Conservation (phyloP, 2,888 invertebrate genomes). For the Chrysina gloriosa region DNA sequence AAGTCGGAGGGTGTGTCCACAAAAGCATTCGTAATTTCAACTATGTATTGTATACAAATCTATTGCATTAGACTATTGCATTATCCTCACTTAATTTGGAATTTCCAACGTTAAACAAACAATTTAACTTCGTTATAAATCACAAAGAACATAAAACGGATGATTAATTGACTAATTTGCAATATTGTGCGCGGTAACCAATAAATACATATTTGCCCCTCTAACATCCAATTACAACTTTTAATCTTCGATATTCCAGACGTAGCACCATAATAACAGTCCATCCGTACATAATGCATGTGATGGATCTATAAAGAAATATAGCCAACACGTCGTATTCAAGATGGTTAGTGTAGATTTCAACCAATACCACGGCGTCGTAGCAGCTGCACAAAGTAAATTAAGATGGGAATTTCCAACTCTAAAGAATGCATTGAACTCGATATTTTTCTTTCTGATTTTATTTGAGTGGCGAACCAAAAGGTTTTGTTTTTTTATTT, state of each 20-base stretch:
- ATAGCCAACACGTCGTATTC: background rate
- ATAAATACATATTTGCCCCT: too few relatives aligned
- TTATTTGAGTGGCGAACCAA: background rate
- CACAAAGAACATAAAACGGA: too few relatives aligned
- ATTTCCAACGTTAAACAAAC: too few relatives aligned
- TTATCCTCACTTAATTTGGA: too few relatives aligned
- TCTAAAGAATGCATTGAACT: conserved; percentile 29
- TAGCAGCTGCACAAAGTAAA: conserved; percentile 16
- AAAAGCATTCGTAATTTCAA: too few relatives aligned
- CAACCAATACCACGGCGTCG: background rate
- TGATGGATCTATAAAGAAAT: background rate
- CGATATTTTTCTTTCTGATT: conserved; percentile 10
- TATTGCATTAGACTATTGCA: too few relatives aligned
- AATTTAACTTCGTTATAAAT: too few relatives aligned
- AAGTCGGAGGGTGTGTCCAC: too few relatives aligned
- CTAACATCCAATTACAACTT: too few relatives aligned
- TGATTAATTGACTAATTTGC: too few relatives aligned
- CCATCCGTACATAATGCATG: background rate
- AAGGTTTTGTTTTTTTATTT: background rate
- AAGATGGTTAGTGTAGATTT: conserved; percentile 20
- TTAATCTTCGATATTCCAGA: background rate
- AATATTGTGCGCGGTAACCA: too few relatives aligned
- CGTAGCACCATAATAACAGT: background rate
- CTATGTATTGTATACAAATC: too few relatives aligned
- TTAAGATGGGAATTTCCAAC: conserved; percentile 31